phyloP scores from a whole-genome alignment of 2,888 invertebrate genomes.

The Slavum lentiscoides region DNA sequence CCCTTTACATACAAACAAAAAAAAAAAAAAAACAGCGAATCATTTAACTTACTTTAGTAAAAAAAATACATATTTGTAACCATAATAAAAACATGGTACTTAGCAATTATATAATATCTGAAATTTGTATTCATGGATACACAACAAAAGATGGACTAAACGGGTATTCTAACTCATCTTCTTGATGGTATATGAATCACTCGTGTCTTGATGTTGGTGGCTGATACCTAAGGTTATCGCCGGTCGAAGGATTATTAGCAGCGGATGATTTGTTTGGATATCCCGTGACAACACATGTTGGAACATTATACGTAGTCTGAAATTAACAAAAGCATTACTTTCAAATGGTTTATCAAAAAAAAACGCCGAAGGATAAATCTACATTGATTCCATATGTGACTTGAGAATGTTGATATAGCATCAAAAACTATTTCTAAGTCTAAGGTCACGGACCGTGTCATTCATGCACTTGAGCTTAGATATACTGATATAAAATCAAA shows the following conservation, averaged over 20 bases:
- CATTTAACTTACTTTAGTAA: conserved; percentile 13
- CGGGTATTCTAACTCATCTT: not conserved
- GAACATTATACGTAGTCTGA: conserved; percentile 9
- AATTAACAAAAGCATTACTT: not conserved
- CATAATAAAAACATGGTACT: not conserved
- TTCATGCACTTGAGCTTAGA: no score
- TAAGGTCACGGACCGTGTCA: no score
- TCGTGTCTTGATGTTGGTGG: conserved; percentile 15
- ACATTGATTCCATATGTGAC: no score
- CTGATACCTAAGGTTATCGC: conserved; percentile 27
- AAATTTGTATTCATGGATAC: conserved; percentile 5
- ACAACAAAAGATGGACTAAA: not conserved
- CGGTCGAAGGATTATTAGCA: not conserved
- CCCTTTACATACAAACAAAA: conserved; percentile 7
- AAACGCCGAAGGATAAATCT: no score
- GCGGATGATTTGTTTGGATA: conserved; percentile 25
- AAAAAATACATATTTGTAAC: not conserved
- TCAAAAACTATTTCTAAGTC: no score
- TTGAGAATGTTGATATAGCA: no score
- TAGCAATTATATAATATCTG: not conserved
- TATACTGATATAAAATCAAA: not conserved
- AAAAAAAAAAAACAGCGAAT: conserved; percentile 4
- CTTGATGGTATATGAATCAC: not conserved
- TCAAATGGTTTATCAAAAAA: no score
- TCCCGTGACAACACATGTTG: conserved; percentile 8